A percentile compares a stretch with the other conserved stretches of the same genome.
These are phyloP conservation scores for Achatina immaculata DNA, from an alignment of 1,140 invertebrate genomes.

Conservation along the genomic window DNA sequence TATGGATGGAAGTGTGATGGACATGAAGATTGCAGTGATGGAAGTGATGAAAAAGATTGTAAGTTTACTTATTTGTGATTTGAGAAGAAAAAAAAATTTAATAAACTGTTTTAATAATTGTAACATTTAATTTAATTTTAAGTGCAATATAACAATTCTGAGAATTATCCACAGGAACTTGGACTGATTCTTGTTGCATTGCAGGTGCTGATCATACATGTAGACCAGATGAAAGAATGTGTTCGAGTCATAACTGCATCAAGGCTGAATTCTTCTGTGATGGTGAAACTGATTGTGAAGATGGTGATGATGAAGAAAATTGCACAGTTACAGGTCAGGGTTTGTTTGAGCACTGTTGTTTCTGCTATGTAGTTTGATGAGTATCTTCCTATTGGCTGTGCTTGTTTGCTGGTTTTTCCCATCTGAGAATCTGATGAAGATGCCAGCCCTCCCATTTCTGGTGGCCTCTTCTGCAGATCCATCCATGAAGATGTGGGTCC, in stretches of 20 bases:
- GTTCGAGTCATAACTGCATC: background rate
- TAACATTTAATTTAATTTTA: background rate
- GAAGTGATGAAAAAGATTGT: constrained; percentile 16
- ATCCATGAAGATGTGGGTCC: too few species aligned
- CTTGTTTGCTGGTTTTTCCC: too few species aligned
- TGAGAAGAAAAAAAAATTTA: background rate
- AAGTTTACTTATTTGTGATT: background rate
- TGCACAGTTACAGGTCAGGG: background rate
- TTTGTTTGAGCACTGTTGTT: too few species aligned
- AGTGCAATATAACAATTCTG: background rate
- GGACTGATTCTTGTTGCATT: background rate
- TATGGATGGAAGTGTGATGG: constrained; percentile 23
- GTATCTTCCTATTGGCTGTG: too few species aligned
- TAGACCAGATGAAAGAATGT: constrained; percentile 4
- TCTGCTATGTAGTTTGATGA: too few species aligned
- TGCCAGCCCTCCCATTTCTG: too few species aligned
- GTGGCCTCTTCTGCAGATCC: too few species aligned
- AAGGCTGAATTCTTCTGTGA: constrained; percentile 16
- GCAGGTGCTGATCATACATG: constrained; percentile 15
- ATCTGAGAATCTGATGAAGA: too few species aligned
- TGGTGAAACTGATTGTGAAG: constrained; percentile 7
- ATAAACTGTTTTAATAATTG: too few species aligned
- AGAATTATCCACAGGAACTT: background rate
- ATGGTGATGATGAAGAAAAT: constrained; percentile 21
- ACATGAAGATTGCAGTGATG: constrained; percentile 15